phyloP scores from a whole-genome alignment of 2,113 vertebrate species.

The Thomomys bottae region DNA sequence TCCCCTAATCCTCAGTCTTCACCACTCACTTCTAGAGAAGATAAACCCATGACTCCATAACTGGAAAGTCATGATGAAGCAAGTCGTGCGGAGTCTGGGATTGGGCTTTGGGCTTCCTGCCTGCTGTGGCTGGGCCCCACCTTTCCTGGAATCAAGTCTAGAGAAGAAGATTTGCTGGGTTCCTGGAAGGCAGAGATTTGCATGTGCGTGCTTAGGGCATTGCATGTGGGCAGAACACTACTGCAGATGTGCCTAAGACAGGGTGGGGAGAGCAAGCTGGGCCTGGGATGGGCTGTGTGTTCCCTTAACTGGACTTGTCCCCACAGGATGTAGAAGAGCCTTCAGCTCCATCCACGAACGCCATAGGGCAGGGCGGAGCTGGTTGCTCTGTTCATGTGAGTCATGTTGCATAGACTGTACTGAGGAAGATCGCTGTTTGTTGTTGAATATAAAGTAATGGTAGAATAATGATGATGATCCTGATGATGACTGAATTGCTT shows the following conservation, averaged over 20 bases:
- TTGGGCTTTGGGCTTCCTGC: not conserved
- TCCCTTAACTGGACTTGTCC: not conserved
- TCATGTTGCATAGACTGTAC: not conserved
- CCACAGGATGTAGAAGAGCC: accelerated
- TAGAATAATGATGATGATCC: not conserved
- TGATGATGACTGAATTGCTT: too few relatives aligned
- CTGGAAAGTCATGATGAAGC: not conserved
- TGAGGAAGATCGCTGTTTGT: not conserved
- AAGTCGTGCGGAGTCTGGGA: not conserved
- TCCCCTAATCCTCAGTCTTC: not conserved
- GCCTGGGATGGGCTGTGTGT: not conserved
- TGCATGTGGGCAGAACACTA: not conserved
- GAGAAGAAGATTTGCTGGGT: constrained; percentile 4
- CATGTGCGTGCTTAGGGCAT: not conserved
- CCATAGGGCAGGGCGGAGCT: not conserved
- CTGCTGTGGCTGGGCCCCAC: not conserved
- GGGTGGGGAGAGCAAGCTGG: not conserved
- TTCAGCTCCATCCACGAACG: not conserved
- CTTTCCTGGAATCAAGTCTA: constrained; percentile 38
- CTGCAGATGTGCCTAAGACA: not conserved
- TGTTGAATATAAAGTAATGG: not conserved
- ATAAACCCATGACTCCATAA: not conserved
- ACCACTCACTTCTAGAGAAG: not conserved
- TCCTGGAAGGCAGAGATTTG: constrained; percentile 64
- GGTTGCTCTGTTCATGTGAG: not conserved